A percentile compares a stretch with the other conserved stretches of the same genome.
Conservation (phyloP, 2,888 invertebrate species). For the Eledone cirrhosa region DNA sequence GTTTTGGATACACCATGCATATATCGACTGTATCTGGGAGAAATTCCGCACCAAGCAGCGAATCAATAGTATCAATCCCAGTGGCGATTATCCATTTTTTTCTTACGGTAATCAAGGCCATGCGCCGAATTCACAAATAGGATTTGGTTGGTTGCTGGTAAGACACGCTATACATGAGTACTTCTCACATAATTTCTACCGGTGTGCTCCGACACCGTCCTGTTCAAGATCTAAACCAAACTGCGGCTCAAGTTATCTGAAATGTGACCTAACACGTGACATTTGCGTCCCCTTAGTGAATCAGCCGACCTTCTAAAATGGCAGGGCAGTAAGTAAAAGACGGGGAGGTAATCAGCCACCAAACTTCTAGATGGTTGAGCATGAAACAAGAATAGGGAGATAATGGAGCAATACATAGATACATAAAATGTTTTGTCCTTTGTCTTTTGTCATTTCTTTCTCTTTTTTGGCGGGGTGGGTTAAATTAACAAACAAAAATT, state of each 20-base stretch:
- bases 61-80: slow-evolving; percentile 39
- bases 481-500: too few relatives aligned
- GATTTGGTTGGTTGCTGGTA: slow-evolving; percentile 49
- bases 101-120: slow-evolving; percentile 36
- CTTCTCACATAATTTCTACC: slow-evolving; percentile 36
- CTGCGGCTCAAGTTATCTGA: slow-evolving; percentile 3
- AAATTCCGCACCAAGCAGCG: slow-evolving; percentile 37
- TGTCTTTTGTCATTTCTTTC: too few relatives aligned
- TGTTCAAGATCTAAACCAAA: background rate
- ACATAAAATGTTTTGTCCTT: background rate
- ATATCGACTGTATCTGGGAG: slow-evolving; percentile 42
- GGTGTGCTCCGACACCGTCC: slow-evolving; percentile 17
- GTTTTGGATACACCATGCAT: slow-evolving; percentile 43
- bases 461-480: too few relatives aligned
- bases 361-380: background rate
- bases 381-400: background rate
- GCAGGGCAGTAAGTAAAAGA: background rate
- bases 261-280: background rate
- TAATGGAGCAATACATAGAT: background rate
- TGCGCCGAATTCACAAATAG: slow-evolving; percentile 42
- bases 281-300: background rate
- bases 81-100: slow-evolving; percentile 42
- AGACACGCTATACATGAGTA: slow-evolving; percentile 50
- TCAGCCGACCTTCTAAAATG: background rate
- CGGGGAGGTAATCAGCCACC: background rate